Evolutionary conservation across 2,797 vertebrate species (phyloP).

Genomic region (Glyptemys insculpta): DNA sequence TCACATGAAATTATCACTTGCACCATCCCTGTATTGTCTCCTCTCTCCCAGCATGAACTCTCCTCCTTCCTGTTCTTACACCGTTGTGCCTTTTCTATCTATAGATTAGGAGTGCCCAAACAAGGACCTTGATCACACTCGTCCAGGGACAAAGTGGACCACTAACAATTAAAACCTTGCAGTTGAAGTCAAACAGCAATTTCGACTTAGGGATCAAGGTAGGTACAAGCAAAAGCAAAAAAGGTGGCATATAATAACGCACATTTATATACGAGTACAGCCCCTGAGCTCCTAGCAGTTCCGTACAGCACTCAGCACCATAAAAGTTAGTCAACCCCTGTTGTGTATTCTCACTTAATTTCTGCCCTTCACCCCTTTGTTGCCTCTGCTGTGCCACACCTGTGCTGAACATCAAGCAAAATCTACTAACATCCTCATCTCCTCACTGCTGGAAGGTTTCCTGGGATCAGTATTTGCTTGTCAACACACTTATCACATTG

Average conservation of each 20-base stretch:
- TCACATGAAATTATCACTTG: conserved; percentile 24
- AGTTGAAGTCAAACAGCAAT: background rate
- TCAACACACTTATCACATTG: background rate
- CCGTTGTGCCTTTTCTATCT: conserved; percentile 26
- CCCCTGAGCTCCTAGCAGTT: background rate
- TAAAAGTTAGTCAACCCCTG: background rate
- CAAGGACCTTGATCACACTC: background rate
- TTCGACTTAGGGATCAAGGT: background rate
- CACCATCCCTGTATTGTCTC: background rate
- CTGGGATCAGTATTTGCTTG: conserved; percentile 43
- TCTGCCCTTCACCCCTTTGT: background rate
- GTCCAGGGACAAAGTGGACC: conserved; percentile 42
- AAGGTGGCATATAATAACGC: background rate
- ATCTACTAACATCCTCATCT: background rate
- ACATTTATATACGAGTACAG: conserved; percentile 25
- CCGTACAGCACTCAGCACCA: conserved; percentile 1
- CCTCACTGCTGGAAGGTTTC: conserved; percentile 30
- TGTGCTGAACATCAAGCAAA: background rate
- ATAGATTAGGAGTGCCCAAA: background rate
- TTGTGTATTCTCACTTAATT: background rate
- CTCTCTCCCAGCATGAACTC: background rate
- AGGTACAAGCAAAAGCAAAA: background rate
- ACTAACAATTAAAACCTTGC: conserved; percentile 47
- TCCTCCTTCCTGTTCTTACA: conserved; percentile 10
- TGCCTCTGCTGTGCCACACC: background rate